Base-by-base conservation (phyloP, 2,113 vertebrate species). In the Myrmecobius fasciatus region DNA sequence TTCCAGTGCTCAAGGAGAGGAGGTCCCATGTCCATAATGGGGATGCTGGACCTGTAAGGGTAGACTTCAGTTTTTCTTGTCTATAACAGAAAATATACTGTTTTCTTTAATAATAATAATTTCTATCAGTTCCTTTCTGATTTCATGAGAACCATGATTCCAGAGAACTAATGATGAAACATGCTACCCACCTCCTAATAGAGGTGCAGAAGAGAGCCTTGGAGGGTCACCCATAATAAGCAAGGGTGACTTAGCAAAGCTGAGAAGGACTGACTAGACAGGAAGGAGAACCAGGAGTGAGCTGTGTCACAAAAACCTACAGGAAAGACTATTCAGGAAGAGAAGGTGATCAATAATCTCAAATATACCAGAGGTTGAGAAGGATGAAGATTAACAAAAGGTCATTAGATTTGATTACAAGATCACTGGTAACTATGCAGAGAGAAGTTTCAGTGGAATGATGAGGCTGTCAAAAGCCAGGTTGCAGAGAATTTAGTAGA, bases 1-100 rank as follows among this genome's bases (percentile, higher is more conserved):
- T 83, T 83, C n/a, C 17, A 83, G 20, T 43, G 20, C n/a, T 20
- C 6, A 83, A n/a, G n/a, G 67, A 83, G 36, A 83, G 36, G 17
- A 83, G 0, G n/a, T 43, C 20, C 67, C 6, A 83, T n/a, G 43
- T 43, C 67, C n/a, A 83, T 83, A 83, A 83, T 83, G 67, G n/a
- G 67, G 67, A 94, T 95, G 97, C 96, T 97, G 90, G 75, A 95
- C 90, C 75, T 97, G 91, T 95, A 97, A 95, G 96, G 94, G 94
- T 94, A 90, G 93, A 67, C 94, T 96, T 97, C 95, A 92, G 89
- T 96, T 95, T 96, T 51, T 95, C 95, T 95, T 95, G 93, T 93
- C 56, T 95, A 51, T 96, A 94, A 90, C 92, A 96, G 93, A 95
- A 97, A 97, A 91, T 89, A 97, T 93, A 88, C 67, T 97, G 94